phyloP scores from a whole-genome alignment of 2,113 vertebrate genomes.

The Anolis carolinensis region DNA sequence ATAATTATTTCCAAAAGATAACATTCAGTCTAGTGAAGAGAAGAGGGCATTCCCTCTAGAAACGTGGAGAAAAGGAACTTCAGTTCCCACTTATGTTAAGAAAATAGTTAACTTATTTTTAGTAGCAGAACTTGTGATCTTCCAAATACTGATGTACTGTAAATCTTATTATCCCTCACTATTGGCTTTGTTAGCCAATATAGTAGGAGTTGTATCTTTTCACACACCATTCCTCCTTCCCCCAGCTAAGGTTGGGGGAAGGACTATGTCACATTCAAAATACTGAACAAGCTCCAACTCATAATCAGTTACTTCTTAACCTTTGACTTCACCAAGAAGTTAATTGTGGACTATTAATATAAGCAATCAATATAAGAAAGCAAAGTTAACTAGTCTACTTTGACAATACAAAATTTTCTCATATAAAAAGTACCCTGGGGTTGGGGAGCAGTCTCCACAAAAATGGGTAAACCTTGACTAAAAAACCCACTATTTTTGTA shows the following conservation, averaged over 20 bases:
- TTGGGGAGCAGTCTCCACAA: not conserved
- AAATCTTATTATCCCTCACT: not conserved
- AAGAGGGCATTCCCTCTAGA: not conserved
- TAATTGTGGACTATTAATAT: not conserved
- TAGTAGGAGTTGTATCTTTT: not conserved
- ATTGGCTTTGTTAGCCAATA: not conserved
- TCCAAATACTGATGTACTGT: not conserved
- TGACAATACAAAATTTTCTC: not conserved
- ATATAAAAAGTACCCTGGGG: no score
- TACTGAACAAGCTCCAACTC: not conserved
- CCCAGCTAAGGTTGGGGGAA: not conserved
- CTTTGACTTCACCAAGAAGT: not conserved
- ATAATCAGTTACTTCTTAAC: not conserved
- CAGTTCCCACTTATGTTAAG: not conserved
- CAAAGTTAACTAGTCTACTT: not conserved
- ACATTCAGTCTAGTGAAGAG: not conserved
- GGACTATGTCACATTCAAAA: no score
- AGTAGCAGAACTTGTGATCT: not conserved
- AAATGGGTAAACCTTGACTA: no score
- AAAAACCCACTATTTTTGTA: no score
- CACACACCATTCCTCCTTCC: not conserved
- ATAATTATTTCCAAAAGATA: slow-evolving; percentile 12
- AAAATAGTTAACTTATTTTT: not conserved
- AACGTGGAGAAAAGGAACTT: not conserved
- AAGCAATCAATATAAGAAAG: not conserved